phyloP scores from a whole-genome alignment of 2,888 invertebrate species.

The Acrobasis repandana region DNA sequence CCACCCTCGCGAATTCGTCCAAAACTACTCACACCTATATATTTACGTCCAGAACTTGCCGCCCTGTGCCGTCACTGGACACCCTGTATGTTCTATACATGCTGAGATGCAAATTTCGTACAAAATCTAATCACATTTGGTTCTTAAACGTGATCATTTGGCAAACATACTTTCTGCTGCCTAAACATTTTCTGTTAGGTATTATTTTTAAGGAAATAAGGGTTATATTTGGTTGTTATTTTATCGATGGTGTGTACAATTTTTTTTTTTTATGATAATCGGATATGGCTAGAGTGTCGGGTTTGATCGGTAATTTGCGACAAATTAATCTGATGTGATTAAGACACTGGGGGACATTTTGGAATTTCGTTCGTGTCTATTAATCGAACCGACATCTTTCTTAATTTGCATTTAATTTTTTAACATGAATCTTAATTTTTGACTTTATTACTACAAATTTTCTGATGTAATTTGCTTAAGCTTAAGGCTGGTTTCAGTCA shows the following conservation, averaged over 20 bases:
- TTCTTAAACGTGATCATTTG: conserved; percentile 29
- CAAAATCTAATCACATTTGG: conserved; percentile 33
- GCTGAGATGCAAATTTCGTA: conserved; percentile 32
- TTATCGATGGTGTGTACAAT: conserved; percentile 14
- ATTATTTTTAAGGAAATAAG: conserved; percentile 11
- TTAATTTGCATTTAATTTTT: background rate
- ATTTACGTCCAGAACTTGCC: conserved; percentile 69
- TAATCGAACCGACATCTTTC: background rate
- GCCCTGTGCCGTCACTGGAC: conserved; percentile 40
- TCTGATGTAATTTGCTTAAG: too few species aligned
- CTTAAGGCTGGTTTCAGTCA: too few species aligned
- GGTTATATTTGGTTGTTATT: conserved; percentile 8
- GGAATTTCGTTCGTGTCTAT: conserved; percentile 10
- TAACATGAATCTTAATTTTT: background rate
- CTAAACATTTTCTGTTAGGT: conserved; percentile 5
- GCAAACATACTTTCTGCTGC: conserved; percentile 25
- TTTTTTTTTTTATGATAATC: conserved; percentile 41
- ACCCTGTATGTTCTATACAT: conserved; percentile 30
- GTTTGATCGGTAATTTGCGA: conserved; percentile 53
- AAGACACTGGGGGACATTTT: conserved; percentile 15
- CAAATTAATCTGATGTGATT: conserved; percentile 33
- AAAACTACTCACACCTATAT: conserved; percentile 74
- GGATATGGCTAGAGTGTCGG: conserved; percentile 46
- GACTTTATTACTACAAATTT: background rate
- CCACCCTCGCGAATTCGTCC: conserved; percentile 69